phyloP scores from a whole-genome alignment of 2,888 invertebrate genomes.

The Bruchidius siliquastri region DNA sequence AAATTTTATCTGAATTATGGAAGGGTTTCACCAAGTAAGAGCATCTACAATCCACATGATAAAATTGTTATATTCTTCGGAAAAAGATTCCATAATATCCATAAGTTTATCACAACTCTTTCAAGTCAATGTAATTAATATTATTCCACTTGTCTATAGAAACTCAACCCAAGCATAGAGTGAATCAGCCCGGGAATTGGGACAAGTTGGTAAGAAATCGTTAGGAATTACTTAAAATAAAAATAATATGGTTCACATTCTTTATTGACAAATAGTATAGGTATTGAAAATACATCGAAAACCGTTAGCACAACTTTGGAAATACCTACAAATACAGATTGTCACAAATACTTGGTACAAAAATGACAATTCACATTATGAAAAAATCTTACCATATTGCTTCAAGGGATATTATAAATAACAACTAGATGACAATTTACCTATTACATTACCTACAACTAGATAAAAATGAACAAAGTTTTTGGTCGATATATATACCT shows the following conservation, averaged over 20 bases:
- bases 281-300: neutral
- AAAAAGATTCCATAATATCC: too few relatives aligned
- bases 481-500: neutral
- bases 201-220: too few relatives aligned
- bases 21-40: too few relatives aligned
- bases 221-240: too few relatives aligned
- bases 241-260: neutral
- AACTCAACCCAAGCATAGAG: too few relatives aligned
- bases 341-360: neutral
- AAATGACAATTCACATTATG: neutral
- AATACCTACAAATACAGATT: neutral
- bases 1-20: too few relatives aligned
- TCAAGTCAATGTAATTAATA: too few relatives aligned
- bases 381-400: neutral
- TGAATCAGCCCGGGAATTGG: too few relatives aligned
- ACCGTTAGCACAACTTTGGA: neutral
- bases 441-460: neutral
- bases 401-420: neutral
- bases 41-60: too few relatives aligned
- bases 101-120: too few relatives aligned
- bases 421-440: neutral
- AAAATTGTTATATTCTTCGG: too few relatives aligned
- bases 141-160: too few relatives aligned
- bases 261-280: neutral
- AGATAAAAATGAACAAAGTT: neutral